Base-by-base conservation (phyloP, 2,113 vertebrate species). In the Hipposideros armiger region DNA sequence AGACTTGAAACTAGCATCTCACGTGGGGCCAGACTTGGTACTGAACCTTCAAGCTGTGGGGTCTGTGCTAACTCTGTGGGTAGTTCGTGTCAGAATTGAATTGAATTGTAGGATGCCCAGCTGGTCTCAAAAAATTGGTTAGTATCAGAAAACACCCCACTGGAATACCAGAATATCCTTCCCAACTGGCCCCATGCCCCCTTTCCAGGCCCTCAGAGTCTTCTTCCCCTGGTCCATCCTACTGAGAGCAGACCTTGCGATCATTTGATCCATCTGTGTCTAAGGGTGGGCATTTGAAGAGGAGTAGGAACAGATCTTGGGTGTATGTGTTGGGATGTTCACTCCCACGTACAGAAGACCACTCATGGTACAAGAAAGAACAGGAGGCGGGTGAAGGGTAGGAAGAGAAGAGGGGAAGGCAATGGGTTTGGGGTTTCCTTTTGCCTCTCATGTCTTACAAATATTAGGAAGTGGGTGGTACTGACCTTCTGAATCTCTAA, bases 401-500 rank as follows among this genome's bases (percentile, higher is more conserved):
- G 36, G n/a, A 87, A 80, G 54, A 50, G 13, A 73, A 24, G 15
- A 36, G 7, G 50, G 42, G 30, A 66, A 62, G 80, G 24, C 32
- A 13, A 20, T 30, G 42, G 11, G 11, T 2, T 52, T 3, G 66
- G 22, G 17, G 4, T 22, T 66, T 78, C 26, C 4, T 62, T 77
- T 81, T 67, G 20, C 28, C 40, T 82, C 70, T 78, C 28, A 28
- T 16, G 50, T 56, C 16, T 24, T 76, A 17, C 3, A 80, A 78
- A 76, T 40, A 66, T 24, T 30, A 86, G n/a, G 66, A 50, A 56
- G 6, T 60, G 15, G 5, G 66, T 54, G 4, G 9, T 40, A 13
- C 70, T 87, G 40, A 93, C 8, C 2, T 87, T 80, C 5, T 62
- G 62, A 82, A 11, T 72, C 26, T 85, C 82, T 95, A 24, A 77